A percentile compares a stretch with the other conserved stretches of the same genome.
These are phyloP conservation scores for Cosmorhoe ocellata DNA, from an alignment of 2,888 invertebrate genomes.

Conservation along the genomic window DNA sequence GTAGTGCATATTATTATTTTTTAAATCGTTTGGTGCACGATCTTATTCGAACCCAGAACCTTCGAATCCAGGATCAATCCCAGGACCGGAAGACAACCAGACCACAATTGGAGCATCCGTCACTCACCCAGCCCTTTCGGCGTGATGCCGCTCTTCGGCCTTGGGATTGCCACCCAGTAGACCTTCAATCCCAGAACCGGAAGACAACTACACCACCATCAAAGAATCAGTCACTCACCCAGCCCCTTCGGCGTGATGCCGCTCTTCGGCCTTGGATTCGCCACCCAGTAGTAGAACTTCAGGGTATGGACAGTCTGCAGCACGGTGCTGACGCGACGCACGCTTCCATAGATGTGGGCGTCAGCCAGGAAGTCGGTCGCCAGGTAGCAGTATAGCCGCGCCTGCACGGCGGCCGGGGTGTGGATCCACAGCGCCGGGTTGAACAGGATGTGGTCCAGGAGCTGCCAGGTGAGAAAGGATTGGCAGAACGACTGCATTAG, in stretches of 20 bases:
- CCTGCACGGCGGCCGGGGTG: constrained; percentile 97
- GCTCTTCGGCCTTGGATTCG: constrained; percentile 96
- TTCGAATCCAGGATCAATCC: too few species aligned
- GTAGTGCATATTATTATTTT: too few species aligned
- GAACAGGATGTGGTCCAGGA: constrained; percentile 99
- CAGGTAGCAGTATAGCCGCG: constrained; percentile 97
- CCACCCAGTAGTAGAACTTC: constrained; percentile 99
- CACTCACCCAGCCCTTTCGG: constrained; percentile 96
- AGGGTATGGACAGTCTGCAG: constrained; percentile 99
- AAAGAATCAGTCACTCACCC: constrained; percentile 89
- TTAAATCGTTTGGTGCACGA: too few species aligned
- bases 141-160: too few species aligned
- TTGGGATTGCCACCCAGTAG: too few species aligned
- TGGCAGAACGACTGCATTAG: constrained; percentile 94
- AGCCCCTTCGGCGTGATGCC: constrained; percentile 97
- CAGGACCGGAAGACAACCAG: too few species aligned
- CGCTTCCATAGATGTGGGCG: constrained; percentile 98
- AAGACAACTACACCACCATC: too few species aligned
- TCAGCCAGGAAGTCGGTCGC: constrained; percentile 99
- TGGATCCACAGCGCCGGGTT: constrained; percentile 99
- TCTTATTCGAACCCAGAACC: too few species aligned
- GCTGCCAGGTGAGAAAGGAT: constrained; percentile 96
- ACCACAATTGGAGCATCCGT: too few species aligned
- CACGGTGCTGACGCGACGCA: constrained; percentile 97
- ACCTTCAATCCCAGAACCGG: too few species aligned